Evolutionary conservation across 1,140 invertebrate species (phyloP).

Genomic region (Cotesia typhae): DNA sequence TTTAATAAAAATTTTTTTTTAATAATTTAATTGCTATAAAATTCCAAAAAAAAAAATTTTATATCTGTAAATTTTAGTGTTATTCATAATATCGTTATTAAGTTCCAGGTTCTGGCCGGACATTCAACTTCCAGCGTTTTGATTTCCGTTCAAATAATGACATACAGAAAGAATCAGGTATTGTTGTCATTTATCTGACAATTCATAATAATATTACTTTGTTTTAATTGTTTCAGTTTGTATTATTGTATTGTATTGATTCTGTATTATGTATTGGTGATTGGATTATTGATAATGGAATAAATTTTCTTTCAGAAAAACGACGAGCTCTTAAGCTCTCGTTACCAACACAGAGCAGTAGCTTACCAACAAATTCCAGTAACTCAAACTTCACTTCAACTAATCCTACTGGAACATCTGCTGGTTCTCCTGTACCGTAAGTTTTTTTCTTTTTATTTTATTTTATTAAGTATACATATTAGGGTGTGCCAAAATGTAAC

Average conservation of each 20-base stretch:
- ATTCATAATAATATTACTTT: conserved; percentile 7
- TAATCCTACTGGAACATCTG: conserved; percentile 50
- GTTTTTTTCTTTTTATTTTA: conserved; percentile 31
- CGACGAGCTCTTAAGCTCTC: conserved; percentile 60
- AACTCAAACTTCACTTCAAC: conserved; percentile 46
- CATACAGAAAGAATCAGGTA: conserved; percentile 56
- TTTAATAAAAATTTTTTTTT: too few species aligned
- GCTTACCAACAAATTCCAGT: conserved; percentile 55
- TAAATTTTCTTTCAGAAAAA: conserved; percentile 52
- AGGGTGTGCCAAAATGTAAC: too few species aligned
- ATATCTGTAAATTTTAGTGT: too few species aligned
- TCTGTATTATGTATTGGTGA: conserved; percentile 5
- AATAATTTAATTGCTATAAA: too few species aligned
- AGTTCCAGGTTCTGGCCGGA: conserved; percentile 53
- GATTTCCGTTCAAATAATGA: conserved; percentile 62
- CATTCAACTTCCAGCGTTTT: conserved; percentile 60
- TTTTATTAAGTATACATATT: not conserved
- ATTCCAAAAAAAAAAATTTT: too few species aligned
- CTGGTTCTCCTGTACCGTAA: conserved; percentile 55
- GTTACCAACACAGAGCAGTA: conserved; percentile 57
- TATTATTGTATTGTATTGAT: conserved; percentile 20
- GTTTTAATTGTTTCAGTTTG: conserved; percentile 6
- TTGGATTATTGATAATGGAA: too few species aligned
- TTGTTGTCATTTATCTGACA: conserved; percentile 44
- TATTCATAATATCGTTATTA: not conserved